Evolutionary conservation across 2,888 invertebrate species (phyloP), one percentile per base, ranked within the genome.

Genomic region (Punctoribates punctum): DNA sequence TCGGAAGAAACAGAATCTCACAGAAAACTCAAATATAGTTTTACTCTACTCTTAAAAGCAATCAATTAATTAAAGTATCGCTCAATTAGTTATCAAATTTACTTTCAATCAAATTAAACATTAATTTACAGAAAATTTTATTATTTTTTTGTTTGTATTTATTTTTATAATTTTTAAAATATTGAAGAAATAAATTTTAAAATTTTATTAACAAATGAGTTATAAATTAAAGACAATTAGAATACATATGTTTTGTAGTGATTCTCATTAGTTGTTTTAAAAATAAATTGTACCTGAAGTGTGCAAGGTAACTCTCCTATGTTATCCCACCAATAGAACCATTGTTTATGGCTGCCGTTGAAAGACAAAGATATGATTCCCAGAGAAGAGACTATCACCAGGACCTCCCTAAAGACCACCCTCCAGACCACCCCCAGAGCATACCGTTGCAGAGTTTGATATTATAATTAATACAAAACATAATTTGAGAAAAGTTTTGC

Each of bases 21-120:
- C 8, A 25, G 72, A 72, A 46, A 72, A 70, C n/a, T 42, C 70
- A 70, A 70, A 72, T 25, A 48, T 72, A 25, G 42, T 46, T 72
- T 72, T 72, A 72, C 72, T 72, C 48, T 72, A 23, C 17, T 72
- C 72, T 23, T 72, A 38, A 27, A 48, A 34, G 11, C n/a, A 67
- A 20, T 38, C 13, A 57, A 51, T 51, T n/a, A 51, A 42, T 51
- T n/a, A 51, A 57, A 11, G 13, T 60, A 13, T 60, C 27, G 60
- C 60, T 60, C 60, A 57, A 57, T 48, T 15, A 48, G 13, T 48
- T 34, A 34, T 34, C 34, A 42, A 42, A 42, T 42, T 9, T 13
- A 42, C 42, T 42, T 42, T 23, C 60, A 15, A 62, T 27, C 20
- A 15, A 5, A 15, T 38, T 29, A 34, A 29, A n/a, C 11, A 13